Conservation (phyloP, 2,888 invertebrate genomes). For the Platycheirus albimanus region DNA sequence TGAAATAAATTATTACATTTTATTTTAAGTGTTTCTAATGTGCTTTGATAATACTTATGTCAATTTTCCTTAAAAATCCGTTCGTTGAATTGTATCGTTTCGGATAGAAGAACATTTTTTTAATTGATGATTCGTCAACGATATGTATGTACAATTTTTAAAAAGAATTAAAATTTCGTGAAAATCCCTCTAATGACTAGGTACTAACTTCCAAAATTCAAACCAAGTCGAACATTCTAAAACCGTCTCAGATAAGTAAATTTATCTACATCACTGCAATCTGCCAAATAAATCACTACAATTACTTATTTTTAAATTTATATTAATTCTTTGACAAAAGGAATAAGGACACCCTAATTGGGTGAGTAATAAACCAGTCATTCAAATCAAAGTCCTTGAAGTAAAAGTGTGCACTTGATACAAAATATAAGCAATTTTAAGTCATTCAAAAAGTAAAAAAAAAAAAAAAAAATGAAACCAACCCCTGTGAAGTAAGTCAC, state of each 20-base stretch:
- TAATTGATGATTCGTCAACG: too few species aligned
- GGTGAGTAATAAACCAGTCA: conserved; percentile 30
- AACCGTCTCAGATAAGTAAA: not conserved
- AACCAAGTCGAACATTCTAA: too few species aligned
- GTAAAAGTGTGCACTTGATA: conserved; percentile 29
- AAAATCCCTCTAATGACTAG: too few species aligned
- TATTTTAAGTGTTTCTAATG: too few species aligned
- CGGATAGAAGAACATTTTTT: too few species aligned
- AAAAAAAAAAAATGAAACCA: conserved; percentile 8
- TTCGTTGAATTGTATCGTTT: too few species aligned
- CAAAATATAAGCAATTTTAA: conserved; percentile 49
- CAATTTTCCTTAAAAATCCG: too few species aligned
- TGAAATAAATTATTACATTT: too few species aligned
- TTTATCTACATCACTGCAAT: not conserved
- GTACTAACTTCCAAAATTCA: too few species aligned
- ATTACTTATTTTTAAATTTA: not conserved
- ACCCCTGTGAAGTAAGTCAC: conserved; percentile 18
- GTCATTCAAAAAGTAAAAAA: conserved; percentile 36
- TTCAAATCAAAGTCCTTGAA: conserved; percentile 5
- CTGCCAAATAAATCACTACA: not conserved
- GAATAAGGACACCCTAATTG: conserved; percentile 14
- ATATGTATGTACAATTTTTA: too few species aligned
- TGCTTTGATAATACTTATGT: too few species aligned
- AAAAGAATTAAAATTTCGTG: too few species aligned
- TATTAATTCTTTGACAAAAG: conserved; percentile 1